Percentiles rank a stretch among this genome's conserved stretches.
phyloP scores from a whole-genome alignment of 92 coral and sea anemone species.

The Bergia puertoricense region DNA sequence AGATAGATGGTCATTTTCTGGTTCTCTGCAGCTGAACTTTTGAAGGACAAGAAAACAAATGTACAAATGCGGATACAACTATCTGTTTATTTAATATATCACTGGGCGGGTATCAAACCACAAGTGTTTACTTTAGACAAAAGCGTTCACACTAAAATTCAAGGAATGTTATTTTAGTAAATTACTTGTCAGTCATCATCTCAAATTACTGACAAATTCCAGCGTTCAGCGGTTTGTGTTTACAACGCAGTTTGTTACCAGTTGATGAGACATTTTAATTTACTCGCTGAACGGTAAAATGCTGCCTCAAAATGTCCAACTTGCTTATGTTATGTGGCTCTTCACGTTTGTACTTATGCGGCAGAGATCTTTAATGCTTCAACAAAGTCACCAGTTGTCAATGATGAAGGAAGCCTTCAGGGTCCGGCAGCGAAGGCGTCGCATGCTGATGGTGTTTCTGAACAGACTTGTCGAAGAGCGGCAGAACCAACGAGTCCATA shows the following conservation, averaged over 20 bases:
- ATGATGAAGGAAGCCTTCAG: slow-evolving; percentile 41
- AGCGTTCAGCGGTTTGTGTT: background rate
- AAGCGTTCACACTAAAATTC: background rate
- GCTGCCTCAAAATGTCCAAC: background rate
- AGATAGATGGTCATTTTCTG: too few species aligned
- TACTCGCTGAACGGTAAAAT: background rate
- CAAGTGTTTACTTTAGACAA: background rate
- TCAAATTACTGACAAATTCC: background rate
- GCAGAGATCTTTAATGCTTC: slow-evolving; percentile 21
- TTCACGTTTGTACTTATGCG: background rate
- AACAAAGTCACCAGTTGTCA: slow-evolving; percentile 2
- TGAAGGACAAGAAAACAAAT: too few species aligned
- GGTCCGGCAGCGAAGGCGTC: slow-evolving; percentile 44
- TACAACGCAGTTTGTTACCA: background rate
- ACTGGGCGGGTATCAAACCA: background rate
- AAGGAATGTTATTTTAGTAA: background rate
- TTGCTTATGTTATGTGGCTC: slow-evolving; percentile 11
- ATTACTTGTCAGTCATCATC: background rate
- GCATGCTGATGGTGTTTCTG: slow-evolving; percentile 32
- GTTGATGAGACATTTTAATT: too few species aligned
- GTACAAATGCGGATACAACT: too few species aligned
- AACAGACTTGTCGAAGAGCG: background rate
- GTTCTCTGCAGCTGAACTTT: too few species aligned
- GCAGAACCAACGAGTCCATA: background rate
- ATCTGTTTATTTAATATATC: too few species aligned